Base-by-base conservation (phyloP, 1,140 invertebrate species). In the Homalodisca vitripennis region DNA sequence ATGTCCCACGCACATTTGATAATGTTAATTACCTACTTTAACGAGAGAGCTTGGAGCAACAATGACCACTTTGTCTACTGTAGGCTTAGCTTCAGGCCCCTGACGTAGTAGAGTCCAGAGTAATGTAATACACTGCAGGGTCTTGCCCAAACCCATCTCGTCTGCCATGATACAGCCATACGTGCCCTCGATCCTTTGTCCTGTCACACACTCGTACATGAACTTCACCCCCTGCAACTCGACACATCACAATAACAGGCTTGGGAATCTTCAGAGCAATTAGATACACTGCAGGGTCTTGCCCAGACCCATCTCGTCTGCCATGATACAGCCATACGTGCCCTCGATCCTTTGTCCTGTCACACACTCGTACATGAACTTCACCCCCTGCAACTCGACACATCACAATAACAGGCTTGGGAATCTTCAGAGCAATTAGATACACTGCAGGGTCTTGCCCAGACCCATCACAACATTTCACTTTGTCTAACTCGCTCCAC, bases 301-400 rank as follows among this genome's bases (percentile, higher is more conserved):
- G 0, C 98, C 98, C 3, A 92, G 73, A 31, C 92, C 95, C 97
- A 99, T 98, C 87, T 98, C 97, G 83, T 99, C 97, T 30, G 97
- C 97, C 97, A 99, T 98, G 46, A 99, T 98, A 76, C 97, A 98
- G 1, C 97, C 97, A 83, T 87, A 92, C 70, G 90, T 92, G 73
- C 88, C 84, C 71, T 92, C 90, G 71, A 98, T 98, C 76, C 93
- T 88, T 69, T 85, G 82, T 17, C 98, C 98, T 32, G 93, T 98
- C 1, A 99, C 96, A 85, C 98, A 99, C 78, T 99, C 96, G 79
- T 98, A 99, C 96, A 99, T 98, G 80, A 99, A 99, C 78, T 97
- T 97, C 0, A 99, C 98, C 30, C 98, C 98, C 85, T 86, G 72
- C 31, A 79, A 78, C 70, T 17, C n/a, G n/a, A n/a, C n/a, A n/a